phyloP scores from a whole-genome alignment of 1,140 invertebrate genomes.

The Heliothis subflexa region DNA sequence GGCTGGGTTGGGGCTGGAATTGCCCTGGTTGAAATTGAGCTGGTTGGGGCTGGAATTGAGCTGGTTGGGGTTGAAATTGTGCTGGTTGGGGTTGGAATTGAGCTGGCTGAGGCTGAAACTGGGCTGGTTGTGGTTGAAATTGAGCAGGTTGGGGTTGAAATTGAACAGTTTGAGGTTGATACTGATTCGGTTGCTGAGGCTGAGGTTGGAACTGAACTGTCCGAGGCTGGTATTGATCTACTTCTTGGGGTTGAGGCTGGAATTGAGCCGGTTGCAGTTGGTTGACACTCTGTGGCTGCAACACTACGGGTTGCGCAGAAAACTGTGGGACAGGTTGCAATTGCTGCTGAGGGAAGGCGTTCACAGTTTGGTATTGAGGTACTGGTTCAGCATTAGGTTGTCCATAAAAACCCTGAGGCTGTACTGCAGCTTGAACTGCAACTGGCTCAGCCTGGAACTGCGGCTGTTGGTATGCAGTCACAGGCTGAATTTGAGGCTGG shows the following conservation, averaged over 20 bases:
- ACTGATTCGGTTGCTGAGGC: conserved; percentile 45
- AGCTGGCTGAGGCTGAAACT: conserved; percentile 52
- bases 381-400: conserved; percentile 45
- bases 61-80: conserved; percentile 48
- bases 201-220: conserved; percentile 15
- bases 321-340: conserved; percentile 52
- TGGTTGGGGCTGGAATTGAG: conserved; percentile 53
- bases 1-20: conserved; percentile 45
- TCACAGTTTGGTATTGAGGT: conserved; percentile 50
- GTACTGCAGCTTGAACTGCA: conserved; percentile 16
- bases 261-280: conserved; percentile 41
- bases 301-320: conserved; percentile 43
- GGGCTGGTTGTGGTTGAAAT: conserved; percentile 49
- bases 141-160: conserved; percentile 53
- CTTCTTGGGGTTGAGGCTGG: conserved; percentile 54
- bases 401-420: conserved; percentile 36
- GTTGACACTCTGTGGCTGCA: conserved; percentile 39
- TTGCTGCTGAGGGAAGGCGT: conserved; percentile 50
- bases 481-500: conserved; percentile 42
- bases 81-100: conserved; percentile 52
- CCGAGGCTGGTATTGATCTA: conserved; percentile 47
- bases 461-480: conserved; percentile 21
- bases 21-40: conserved; percentile 46
- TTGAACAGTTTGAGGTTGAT: conserved; percentile 50
- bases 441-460: conserved; percentile 36